Evolutionary conservation across 1,140 invertebrate genomes (phyloP).

Genomic region (Drosophila melanica): DNA sequence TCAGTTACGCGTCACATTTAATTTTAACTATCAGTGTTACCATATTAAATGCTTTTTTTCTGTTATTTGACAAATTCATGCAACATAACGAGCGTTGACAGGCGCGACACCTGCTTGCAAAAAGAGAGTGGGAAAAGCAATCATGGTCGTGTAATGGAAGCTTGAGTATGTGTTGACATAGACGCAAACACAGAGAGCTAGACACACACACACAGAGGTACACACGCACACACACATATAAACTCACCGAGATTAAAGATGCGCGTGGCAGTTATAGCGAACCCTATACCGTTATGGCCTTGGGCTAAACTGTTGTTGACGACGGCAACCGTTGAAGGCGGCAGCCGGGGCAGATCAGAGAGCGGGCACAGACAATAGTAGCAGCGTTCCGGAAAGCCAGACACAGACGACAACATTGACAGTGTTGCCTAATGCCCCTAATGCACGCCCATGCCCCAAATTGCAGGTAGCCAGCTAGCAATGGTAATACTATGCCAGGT

Average conservation of each 20-base stretch:
- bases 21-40: conserved; percentile 47
- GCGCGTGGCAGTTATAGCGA: conserved; percentile 68
- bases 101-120: conserved; percentile 59
- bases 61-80: conserved; percentile 68
- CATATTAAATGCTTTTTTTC: conserved; percentile 39
- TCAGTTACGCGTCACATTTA: conserved; percentile 7
- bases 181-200: conserved; percentile 39
- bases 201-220: conserved; percentile 6
- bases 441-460: background rate
- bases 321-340: conserved; percentile 42
- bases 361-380: conserved; percentile 56
- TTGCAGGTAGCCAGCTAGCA: background rate
- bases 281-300: conserved; percentile 71
- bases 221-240: conserved; percentile 7
- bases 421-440: conserved; percentile 38
- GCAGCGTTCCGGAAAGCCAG: conserved; percentile 70
- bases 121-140: conserved; percentile 54
- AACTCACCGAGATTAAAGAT: conserved; percentile 21
- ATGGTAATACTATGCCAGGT: conserved; percentile 33
- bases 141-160: conserved; percentile 79
- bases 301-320: conserved; percentile 80
- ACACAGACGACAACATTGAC: conserved; percentile 36
- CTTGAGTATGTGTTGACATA: conserved; percentile 77
- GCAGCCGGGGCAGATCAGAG: conserved; percentile 4
- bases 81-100: conserved; percentile 67